Conservation (phyloP, 2,113 vertebrate genomes). For the Martes martes region DNA sequence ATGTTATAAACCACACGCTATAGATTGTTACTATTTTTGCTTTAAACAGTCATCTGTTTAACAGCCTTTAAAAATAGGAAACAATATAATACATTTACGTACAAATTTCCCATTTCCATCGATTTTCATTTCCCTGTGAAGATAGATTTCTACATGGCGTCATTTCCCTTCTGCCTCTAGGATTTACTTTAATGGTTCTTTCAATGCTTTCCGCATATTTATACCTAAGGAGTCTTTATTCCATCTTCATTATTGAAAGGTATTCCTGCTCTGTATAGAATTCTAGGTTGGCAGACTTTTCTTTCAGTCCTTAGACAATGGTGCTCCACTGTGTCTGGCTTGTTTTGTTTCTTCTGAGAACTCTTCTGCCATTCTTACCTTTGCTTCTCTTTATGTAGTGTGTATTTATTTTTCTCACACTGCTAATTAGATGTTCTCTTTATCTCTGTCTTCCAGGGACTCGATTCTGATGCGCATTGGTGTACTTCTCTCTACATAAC, state of each 20-base stretch:
- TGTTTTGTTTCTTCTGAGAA: background rate
- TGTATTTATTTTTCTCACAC: background rate
- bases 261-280: background rate
- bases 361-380: background rate
- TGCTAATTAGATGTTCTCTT: background rate
- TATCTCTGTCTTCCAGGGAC: background rate
- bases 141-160: background rate
- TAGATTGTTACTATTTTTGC: background rate
- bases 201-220: background rate
- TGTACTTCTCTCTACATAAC: background rate
- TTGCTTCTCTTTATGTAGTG: background rate
- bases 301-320: background rate
- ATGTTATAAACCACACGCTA: background rate
- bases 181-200: background rate
- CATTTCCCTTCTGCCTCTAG: background rate
- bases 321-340: background rate
- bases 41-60: background rate
- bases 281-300: background rate
- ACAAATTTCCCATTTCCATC: background rate
- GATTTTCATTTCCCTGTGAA: background rate
- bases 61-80: background rate
- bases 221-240: background rate
- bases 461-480: background rate
- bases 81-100: background rate
- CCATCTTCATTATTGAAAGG: background rate